Percentiles rank a stretch among this genome's conserved stretches.
Evolutionary conservation across 2,888 invertebrate species (phyloP).

Genomic region (Tachina grossa): DNA sequence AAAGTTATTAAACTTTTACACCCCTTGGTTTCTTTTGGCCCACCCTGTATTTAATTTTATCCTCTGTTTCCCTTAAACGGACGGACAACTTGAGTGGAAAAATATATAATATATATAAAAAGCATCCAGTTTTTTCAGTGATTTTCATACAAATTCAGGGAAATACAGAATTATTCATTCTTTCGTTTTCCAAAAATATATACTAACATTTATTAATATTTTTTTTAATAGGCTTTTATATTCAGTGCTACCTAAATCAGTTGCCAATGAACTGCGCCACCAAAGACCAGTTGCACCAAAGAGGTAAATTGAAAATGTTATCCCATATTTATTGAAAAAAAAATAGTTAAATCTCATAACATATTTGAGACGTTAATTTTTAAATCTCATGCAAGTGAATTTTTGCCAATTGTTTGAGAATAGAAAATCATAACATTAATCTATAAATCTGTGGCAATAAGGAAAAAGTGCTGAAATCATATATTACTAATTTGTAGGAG

Average conservation of each 20-base stretch:
- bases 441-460: no score
- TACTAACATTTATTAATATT: slow-evolving; percentile 57
- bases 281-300: slow-evolving; percentile 94
- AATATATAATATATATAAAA: no score
- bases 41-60: background rate
- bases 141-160: background rate
- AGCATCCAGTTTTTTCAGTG: background rate
- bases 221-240: slow-evolving; percentile 89
- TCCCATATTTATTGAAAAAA: background rate
- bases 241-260: slow-evolving; percentile 96
- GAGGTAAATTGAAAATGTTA: slow-evolving; percentile 84
- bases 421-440: background rate
- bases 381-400: no score
- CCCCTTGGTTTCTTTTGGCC: no score
- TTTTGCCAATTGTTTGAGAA: background rate
- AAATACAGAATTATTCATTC: background rate
- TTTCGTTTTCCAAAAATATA: background rate
- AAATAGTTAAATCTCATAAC: no score
- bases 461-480: no score
- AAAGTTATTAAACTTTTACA: no score
- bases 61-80: background rate
- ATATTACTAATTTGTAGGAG: no score
- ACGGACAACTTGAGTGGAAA: no score
- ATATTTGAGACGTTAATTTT: no score
- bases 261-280: slow-evolving; percentile 97